Base-by-base conservation (phyloP, 2,113 vertebrate genomes). In the Fulmarus glacialis region DNA sequence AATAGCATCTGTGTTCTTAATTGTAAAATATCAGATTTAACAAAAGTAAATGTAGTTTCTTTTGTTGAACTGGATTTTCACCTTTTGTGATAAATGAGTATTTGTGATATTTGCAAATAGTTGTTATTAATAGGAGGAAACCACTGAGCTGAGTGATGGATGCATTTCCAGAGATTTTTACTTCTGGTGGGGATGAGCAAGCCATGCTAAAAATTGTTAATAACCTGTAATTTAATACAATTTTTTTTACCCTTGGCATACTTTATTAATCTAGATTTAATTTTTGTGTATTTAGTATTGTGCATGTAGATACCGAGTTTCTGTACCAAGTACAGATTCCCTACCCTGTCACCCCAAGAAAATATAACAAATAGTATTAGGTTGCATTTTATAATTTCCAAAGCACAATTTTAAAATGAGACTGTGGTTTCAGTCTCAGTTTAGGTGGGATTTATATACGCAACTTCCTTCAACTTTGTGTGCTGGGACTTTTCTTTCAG, bases 151-250 rank as follows among this genome's bases (percentile, higher is more conserved):
- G 79, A 89, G 59, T 56, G 48, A 55, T 85, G 59, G 42, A 38
- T 93, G 45, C 38, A 71, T 93, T 93, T 95, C 53, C 60, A 89
- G 68, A 63, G 45, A 66, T 23, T 81, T 72, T 86, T 94, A 47
- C 45, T 95, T 97, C 91, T 95, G 64, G 60, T 90, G 81, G 81
- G 83, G 38, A 71, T 75, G 64, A 87, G 38, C 75, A 93, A 96
- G 20, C 42, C 11, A 26, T 89, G 15, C 74, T 94, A 75, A 88
- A 96, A 88, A 43, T 70, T 56, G 67, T 53, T 93, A 84, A 66
- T 77, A 82, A 75, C 26, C 13, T 95, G 58, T 48, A 91, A 50
- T 89, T 63, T 29, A 82, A 78, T 77, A 70, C 18, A 4, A 16
- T 27, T 30, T 77, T 81, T 95, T 95, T 43, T 58, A 81, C 20